phyloP scores from a whole-genome alignment of 2,888 invertebrate species.

The Cartodere bifasciata region DNA sequence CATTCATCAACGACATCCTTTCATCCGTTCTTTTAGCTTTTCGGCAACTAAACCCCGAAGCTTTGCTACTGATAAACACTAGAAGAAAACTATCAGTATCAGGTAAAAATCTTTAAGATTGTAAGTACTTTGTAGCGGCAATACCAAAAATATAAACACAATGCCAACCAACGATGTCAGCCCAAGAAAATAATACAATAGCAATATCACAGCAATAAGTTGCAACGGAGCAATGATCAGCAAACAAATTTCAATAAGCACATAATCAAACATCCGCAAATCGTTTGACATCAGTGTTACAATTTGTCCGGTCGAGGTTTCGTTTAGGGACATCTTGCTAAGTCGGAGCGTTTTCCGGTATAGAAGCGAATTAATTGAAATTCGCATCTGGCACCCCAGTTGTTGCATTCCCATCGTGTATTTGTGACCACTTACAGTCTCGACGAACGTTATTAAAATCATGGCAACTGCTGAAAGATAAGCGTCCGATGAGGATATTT shows the following conservation, averaged over 20 bases:
- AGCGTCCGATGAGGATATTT: constrained; percentile 17
- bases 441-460: constrained; percentile 38
- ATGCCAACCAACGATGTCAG: constrained; percentile 39
- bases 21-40: constrained; percentile 82
- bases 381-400: constrained; percentile 70
- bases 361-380: constrained; percentile 69
- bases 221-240: constrained; percentile 66
- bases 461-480: constrained; percentile 21
- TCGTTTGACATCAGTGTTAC: constrained; percentile 57
- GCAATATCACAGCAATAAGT: constrained; percentile 51
- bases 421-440: constrained; percentile 54
- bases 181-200: constrained; percentile 46
- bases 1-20: constrained; percentile 82
- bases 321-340: constrained; percentile 66
- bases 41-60: constrained; percentile 54
- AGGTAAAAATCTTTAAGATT: no score
- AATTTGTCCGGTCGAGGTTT: constrained; percentile 55
- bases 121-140: constrained; percentile 33
- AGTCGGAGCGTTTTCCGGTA: constrained; percentile 57
- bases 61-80: constrained; percentile 62
- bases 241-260: constrained; percentile 61
- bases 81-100: constrained; percentile 18
- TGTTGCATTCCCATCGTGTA: constrained; percentile 79
- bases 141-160: constrained; percentile 33
- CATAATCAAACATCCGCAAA: constrained; percentile 70